Base-by-base conservation (phyloP, 2,113 vertebrate genomes). In the Collichthys lucidus region DNA sequence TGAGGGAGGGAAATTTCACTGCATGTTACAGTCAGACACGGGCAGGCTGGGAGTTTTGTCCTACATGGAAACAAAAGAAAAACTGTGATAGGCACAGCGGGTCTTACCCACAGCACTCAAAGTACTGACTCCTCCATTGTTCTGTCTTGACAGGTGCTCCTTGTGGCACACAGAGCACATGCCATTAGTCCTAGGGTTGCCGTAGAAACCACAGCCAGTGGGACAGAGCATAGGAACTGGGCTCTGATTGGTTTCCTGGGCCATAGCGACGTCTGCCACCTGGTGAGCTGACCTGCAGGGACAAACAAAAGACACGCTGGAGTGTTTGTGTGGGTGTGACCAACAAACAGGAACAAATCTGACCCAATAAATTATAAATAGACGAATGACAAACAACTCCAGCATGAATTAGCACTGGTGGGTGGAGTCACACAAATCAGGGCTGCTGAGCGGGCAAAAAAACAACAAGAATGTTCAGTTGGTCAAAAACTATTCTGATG, bases 151-250 rank as follows among this genome's bases (percentile, higher is more conserved):
- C 59, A 97, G 91, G 79, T 96, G 95, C 76, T 97, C 96, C 91
- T 97, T 97, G 22, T 97, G 97, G 94, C 96, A 97, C 59, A 97
- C 95, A 0, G 96, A 97, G 89, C 96, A 97, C 96, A 97, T 97
- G 80, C 96, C 96, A 29, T 95, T 96, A 89, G 96, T 97, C 44
- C 96, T 93, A 44, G 96, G 96, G 92, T 96, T 97, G 85, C 96
- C 96, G 22, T 97, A 97, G 91, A 97, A 97, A 56, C 96, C 96
- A 24, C 96, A 97, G 89, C 96, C 96, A 0, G 92, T 96, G 89
- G 96, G 93, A 53, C 96, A 97, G 80, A 96, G 91, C 92, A 96
- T 96, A 62, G 96, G 96, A 89, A 95, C 95, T 66, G 96, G 96
- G 15, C 96, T 96, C 78, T 96, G 96, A 92, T 97, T 97, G 7